Conservation (phyloP, 1,140 invertebrate genomes). For the Onthophagus taurus region DNA sequence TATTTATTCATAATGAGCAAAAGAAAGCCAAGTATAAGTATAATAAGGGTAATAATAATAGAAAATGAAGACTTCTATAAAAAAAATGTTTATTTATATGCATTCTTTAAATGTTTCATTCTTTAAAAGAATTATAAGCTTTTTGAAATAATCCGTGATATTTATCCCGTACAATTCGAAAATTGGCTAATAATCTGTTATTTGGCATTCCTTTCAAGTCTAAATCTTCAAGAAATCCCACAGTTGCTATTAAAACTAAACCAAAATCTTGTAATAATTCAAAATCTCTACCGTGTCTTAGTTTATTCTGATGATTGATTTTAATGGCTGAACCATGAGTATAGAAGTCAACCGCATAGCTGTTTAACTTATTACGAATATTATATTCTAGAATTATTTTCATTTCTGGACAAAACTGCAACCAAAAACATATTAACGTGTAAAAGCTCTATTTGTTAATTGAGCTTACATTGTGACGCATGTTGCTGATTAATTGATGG, state of each 20-base stretch:
- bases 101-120: too few relatives aligned
- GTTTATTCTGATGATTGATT: conserved; percentile 9
- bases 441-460: too few relatives aligned
- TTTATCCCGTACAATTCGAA: too few relatives aligned
- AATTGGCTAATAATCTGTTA: too few relatives aligned
- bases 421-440: conserved; percentile 5
- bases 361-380: neutral
- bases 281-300: conserved; percentile 10
- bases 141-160: too few relatives aligned
- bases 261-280: conserved; percentile 4
- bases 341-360: conserved; percentile 12
- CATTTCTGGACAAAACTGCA: conserved; percentile 10
- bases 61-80: too few relatives aligned
- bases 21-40: too few relatives aligned
- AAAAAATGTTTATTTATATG: too few relatives aligned
- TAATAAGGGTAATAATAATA: too few relatives aligned
- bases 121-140: too few relatives aligned
- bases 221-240: conserved; percentile 2
- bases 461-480: conserved; percentile 4
- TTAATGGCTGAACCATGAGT: conserved; percentile 6
- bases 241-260: conserved; percentile 7
- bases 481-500: conserved; percentile 8
- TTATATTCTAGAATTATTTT: conserved; percentile 7
- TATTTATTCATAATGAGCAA: too few relatives aligned
- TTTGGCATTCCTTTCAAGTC: too few relatives aligned